Base-by-base conservation (phyloP, 2,888 invertebrate genomes). In the Adela reaumurella region DNA sequence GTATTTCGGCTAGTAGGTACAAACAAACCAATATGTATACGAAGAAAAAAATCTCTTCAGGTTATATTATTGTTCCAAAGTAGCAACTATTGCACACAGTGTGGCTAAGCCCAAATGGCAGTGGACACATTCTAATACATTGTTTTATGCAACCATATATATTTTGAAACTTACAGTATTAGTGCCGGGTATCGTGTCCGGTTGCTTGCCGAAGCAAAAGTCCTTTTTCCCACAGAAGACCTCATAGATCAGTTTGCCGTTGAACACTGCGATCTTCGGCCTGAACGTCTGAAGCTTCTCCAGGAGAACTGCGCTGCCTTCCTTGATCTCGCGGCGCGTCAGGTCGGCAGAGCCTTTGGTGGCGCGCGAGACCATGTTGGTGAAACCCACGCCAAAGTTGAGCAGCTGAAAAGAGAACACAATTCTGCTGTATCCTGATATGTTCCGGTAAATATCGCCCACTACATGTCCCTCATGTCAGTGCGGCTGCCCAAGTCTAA, bases 171-270 rank as follows among this genome's bases (percentile, higher is more conserved):
- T 87, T 76, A 97, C 95, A 62, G 96, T 96, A 65, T 92, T 92
- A 44, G 96, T 96, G 54, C 95, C 96, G 58, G 95, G 93, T 46
- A 97, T 87, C 54, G 90, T 86, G 64, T 94, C 94, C 0, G 96
- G 94, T 68, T 97, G 97, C 59, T 95, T 89, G 45, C 97, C 97
- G 74, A 97, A 95, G 66, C 92, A 89, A 71, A 97, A 97, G 73
- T 97, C 95, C 74, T 97, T 97, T 76, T 94, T 94, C 16, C 97
- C 97, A 52, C 94, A 93, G 81, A 96, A 97, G 46, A 97, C 93
- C 77, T 97, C 97, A 77, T 96, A 97, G 62, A 97, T 97, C 59
- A 97, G 86, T 82, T 97, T 97, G n/a, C 97, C 97, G 82, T 97
- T 97, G 73, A 97, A 97, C 45, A 95, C 96, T 48, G 95, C 96